Conservation (phyloP, 2,888 invertebrate genomes). For the Stramonita haemastoma region DNA sequence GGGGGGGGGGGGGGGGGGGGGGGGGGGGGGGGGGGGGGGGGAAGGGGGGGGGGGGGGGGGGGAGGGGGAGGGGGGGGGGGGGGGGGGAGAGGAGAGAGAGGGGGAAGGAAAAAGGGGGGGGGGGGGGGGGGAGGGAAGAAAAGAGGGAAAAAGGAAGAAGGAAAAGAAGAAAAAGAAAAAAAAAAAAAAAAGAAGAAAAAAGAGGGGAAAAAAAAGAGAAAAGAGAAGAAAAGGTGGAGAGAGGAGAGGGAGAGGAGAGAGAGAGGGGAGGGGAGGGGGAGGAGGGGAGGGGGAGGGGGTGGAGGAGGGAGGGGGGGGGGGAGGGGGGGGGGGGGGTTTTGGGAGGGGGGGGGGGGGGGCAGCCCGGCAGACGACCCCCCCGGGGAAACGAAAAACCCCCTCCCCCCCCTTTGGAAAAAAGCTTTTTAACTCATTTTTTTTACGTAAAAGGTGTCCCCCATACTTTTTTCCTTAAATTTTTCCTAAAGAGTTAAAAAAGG, state of each 20-base stretch:
- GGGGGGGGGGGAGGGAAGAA: neutral
- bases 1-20: too few species aligned
- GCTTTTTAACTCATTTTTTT: too few species aligned
- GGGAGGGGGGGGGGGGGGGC: neutral
- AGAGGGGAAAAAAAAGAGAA: neutral
- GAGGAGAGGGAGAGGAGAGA: neutral
- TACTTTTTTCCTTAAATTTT: too few species aligned
- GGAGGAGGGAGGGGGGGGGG: neutral
- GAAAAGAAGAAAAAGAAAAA: neutral
- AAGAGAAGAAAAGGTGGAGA: neutral
- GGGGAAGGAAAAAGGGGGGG: neutral
- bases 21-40: too few species aligned
- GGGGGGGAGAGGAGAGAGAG: neutral
- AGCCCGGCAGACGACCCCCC: neutral
- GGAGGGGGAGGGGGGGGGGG: too few species aligned
- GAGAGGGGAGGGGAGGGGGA: neutral
- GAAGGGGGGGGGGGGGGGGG: too few species aligned
- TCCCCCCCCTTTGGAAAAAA: too few species aligned
- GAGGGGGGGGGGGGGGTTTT: neutral
- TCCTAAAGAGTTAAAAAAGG: too few species aligned
- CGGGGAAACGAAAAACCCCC: too few species aligned
- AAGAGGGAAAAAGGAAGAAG: conserved; percentile 3
- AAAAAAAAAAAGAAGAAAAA: neutral
- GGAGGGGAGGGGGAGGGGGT: neutral
- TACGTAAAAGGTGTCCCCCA: too few species aligned